Evolutionary conservation across 2,113 vertebrate species (phyloP).

Genomic region (Dicrurus megarhynchus): DNA sequence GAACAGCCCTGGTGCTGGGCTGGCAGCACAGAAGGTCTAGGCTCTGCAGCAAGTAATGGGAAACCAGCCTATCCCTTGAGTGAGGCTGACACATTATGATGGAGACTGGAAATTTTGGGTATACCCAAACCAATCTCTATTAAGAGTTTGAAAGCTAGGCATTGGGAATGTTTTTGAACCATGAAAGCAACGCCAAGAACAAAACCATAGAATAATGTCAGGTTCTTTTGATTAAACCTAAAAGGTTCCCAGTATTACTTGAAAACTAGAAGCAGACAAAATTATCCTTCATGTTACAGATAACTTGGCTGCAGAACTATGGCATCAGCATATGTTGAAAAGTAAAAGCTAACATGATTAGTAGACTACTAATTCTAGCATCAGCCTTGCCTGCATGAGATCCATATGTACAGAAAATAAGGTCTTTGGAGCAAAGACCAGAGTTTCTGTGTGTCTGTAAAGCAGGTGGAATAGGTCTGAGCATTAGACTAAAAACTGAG

Average conservation of each 20-base stretch:
- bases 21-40: neutral
- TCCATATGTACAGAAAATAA: neutral
- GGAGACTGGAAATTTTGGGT: neutral
- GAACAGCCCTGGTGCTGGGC: neutral
- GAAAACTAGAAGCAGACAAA: slow-evolving; percentile 35
- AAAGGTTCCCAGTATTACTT: neutral
- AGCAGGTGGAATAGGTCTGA: neutral
- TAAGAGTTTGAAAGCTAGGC: neutral
- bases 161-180: neutral
- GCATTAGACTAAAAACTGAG: neutral
- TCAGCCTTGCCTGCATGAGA: neutral
- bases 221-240: slow-evolving; percentile 10
- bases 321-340: slow-evolving; percentile 27
- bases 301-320: slow-evolving; percentile 39
- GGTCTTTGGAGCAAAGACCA: neutral
- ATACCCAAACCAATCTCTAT: neutral
- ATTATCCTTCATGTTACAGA: slow-evolving; percentile 2
- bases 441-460: neutral
- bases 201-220: neutral
- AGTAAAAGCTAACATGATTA: slow-evolving; percentile 32
- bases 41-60: neutral
- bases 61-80: neutral
- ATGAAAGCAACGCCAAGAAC: neutral
- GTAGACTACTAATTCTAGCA: neutral
- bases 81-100: neutral